Percentiles rank a stretch among this genome's conserved stretches.
Conservation (phyloP, 2,113 vertebrate genomes). For the Podarcis raffonei region DNA sequence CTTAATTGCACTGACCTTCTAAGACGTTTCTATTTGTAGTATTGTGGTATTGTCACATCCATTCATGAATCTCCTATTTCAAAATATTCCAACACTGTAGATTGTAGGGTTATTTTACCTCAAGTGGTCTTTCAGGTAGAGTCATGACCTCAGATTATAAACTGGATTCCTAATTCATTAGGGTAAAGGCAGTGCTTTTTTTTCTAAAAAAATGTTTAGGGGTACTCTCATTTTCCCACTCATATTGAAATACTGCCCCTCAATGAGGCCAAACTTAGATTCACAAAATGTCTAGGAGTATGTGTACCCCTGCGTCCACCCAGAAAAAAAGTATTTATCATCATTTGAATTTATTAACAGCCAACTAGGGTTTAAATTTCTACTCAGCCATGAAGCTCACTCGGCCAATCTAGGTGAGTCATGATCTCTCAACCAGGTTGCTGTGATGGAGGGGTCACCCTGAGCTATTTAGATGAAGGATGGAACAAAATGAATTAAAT, state of each 20-base stretch:
- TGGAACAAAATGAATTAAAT: too few species aligned
- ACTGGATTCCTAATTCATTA: background rate
- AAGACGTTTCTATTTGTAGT: background rate
- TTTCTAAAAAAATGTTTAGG: too few species aligned
- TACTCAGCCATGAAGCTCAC: background rate
- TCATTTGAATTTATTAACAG: background rate
- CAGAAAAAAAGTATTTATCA: too few species aligned
- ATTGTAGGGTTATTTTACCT: background rate
- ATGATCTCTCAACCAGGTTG: background rate
- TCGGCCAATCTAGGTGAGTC: background rate
- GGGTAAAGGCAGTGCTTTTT: background rate
- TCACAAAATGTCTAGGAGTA: too few species aligned
- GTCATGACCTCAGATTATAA: background rate
- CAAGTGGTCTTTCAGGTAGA: background rate
- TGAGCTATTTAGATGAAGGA: too few species aligned
- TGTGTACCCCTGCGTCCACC: too few species aligned
- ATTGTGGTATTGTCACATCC: background rate
- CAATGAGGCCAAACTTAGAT: too few species aligned
- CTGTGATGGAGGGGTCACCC: too few species aligned
- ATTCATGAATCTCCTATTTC: background rate
- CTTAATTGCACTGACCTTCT: background rate
- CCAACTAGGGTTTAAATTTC: background rate
- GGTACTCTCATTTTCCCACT: too few species aligned
- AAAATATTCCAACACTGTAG: background rate
- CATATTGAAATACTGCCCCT: too few species aligned